Base-by-base conservation (phyloP, 2,888 invertebrate genomes). In the Scrobipalpa atriplicella region DNA sequence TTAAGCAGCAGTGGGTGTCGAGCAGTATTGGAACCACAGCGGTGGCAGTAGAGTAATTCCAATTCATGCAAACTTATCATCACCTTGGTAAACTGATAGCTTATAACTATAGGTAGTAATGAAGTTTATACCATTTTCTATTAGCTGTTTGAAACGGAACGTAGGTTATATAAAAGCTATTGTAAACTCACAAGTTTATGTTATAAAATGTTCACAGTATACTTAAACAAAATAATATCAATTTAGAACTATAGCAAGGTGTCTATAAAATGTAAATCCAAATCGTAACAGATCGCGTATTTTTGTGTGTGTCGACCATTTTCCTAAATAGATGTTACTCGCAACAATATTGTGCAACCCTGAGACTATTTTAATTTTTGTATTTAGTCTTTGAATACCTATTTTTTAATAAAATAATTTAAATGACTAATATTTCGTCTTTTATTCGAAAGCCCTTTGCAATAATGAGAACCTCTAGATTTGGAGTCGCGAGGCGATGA, bases 331-430 rank as follows among this genome's bases (percentile, higher is more conserved):
- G 73, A 72, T 75, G 72, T 71, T 73, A 68, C 68, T 72, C 67
- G 77, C 75, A 77, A 76, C 75, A 74, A 77, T 72, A n/a, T 38
- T 74, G 69, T 70, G 66, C 74, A 77, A 73, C 75, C 73, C 73
- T 69, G 66, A 64, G 69, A 72, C 75, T 77, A 83, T 84, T 86
- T 87, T 90, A 82, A 84, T 89, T 91, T 85, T 88, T 90, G 85
- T 89, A 87, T 86, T n/a, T 84, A 84, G 83, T 87, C 87, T 87
- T 84, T 86, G 84, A 84, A 87, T 83, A 88, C 84, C 83, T 90
- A 91, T 92, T 92, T 87, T 83, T 90, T 86, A 90, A 89, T 89
- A 90, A 90, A 91, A 90, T 86, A 83, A 89, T 81, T 82, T 85
- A 83, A 89, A 90, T 78, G 81, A 86, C 80, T 82, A 78, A 78